Evolutionary conservation across 2,797 vertebrate species (phyloP).

Genomic region (Avahi laniger): DNA sequence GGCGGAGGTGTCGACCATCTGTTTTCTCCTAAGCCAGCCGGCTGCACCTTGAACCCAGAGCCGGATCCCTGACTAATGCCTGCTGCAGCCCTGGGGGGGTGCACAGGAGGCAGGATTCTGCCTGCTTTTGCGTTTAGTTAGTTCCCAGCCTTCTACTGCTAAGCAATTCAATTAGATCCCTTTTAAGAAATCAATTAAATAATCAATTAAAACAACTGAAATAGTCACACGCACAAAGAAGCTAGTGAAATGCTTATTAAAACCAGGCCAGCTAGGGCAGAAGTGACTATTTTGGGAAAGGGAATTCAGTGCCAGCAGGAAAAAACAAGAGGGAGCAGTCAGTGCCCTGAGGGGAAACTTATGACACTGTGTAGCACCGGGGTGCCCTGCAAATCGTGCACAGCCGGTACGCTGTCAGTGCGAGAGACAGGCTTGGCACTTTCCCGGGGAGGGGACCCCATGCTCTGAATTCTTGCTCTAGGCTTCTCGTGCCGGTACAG

Average conservation of each 20-base stretch:
- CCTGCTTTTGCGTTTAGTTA: conserved; percentile 45
- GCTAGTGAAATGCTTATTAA: conserved; percentile 32
- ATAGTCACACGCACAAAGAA: conserved; percentile 39
- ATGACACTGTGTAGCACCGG: background rate
- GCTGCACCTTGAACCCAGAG: background rate
- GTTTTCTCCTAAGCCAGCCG: background rate
- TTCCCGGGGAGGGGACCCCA: background rate
- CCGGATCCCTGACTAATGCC: background rate
- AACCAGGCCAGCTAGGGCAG: conserved; percentile 8
- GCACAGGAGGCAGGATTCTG: background rate
- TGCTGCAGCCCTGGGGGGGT: background rate
- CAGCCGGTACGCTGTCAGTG: background rate
- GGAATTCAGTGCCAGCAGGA: background rate
- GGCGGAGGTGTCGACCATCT: background rate
- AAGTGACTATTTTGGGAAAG: conserved; percentile 58
- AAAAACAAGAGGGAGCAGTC: background rate
- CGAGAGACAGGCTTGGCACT: background rate
- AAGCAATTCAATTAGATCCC: conserved; percentile 69
- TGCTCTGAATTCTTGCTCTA: background rate
- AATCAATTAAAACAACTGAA: conserved; percentile 74
- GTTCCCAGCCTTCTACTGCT: background rate
- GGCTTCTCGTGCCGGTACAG: background rate
- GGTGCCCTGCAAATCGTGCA: background rate
- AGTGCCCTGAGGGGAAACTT: background rate
- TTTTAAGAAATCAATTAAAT: conserved; percentile 75